A percentile compares a stretch with the other conserved stretches of the same genome.
Conservation (phyloP, 2,797 vertebrate genomes). For the Lates japonicus region DNA sequence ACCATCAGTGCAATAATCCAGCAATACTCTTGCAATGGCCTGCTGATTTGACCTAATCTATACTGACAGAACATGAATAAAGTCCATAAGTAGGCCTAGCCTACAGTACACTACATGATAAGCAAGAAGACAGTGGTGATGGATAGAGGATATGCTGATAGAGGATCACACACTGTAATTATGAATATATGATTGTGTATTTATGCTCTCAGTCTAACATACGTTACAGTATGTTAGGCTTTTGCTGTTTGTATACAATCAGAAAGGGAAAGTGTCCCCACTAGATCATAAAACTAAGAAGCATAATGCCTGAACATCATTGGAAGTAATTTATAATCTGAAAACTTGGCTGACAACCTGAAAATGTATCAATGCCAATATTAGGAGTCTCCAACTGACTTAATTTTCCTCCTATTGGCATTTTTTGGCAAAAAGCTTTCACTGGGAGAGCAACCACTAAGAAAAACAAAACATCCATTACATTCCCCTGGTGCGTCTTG, state of each 20-base stretch:
- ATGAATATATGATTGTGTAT: constrained; percentile 1
- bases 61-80: constrained; percentile 58
- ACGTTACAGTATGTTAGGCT: too few species aligned
- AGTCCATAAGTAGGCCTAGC: constrained; percentile 44
- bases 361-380: too few species aligned
- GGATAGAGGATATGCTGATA: constrained; percentile 16
- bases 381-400: too few species aligned
- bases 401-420: too few species aligned
- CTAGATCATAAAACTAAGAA: background rate
- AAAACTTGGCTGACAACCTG: background rate
- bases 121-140: constrained; percentile 11
- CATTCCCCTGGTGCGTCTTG: too few species aligned
- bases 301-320: background rate
- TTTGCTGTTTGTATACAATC: background rate
- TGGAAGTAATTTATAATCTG: constrained; percentile 4
- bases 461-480: too few species aligned
- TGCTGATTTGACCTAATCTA: constrained; percentile 60
- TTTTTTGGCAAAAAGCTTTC: too few species aligned
- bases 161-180: constrained; percentile 17
- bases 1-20: constrained; percentile 67
- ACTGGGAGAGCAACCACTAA: too few species aligned
- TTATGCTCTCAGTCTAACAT: background rate
- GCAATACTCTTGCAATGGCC: constrained; percentile 61
- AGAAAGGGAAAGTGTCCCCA: background rate
- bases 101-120: constrained; percentile 1